A percentile compares a stretch with the other conserved stretches of the same genome.
phyloP scores from a whole-genome alignment of 1,140 invertebrate genomes.

The Pseudomyrmex flavicornis region DNA sequence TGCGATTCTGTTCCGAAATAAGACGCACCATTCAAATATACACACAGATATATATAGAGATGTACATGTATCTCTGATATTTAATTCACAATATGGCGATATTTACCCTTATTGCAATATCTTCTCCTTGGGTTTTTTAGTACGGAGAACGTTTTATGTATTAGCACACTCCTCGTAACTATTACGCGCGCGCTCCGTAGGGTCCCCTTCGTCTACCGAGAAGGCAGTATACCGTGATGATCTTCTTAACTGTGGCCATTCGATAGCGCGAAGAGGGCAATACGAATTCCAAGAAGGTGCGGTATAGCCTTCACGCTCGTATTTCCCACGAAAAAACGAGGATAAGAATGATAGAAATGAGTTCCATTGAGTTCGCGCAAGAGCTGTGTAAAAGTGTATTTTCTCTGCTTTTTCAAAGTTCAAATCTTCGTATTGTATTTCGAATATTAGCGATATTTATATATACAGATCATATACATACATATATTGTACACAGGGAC shows the following conservation, averaged over 20 bases:
- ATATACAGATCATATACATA: not conserved
- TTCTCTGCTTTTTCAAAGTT: not conserved
- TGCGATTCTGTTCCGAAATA: not conserved
- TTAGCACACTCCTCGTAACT: not conserved
- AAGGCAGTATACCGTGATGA: constrained; percentile 28
- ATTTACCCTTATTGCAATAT: not conserved
- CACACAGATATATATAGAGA: too few relatives aligned
- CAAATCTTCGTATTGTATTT: not conserved
- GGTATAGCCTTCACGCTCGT: constrained; percentile 12
- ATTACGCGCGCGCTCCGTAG: not conserved
- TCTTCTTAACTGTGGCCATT: constrained; percentile 49
- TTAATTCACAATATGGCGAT: not conserved
- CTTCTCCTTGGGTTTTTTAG: not conserved
- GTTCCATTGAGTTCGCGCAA: not conserved
- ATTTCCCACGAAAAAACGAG: constrained; percentile 7
- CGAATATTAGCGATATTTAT: too few relatives aligned
- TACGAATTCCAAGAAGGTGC: constrained; percentile 24
- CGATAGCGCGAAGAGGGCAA: constrained; percentile 22
- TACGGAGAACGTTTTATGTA: not conserved
- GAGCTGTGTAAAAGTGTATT: not conserved
- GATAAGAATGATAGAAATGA: constrained; percentile 19
- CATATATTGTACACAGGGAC: too few relatives aligned
- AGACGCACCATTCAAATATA: not conserved
- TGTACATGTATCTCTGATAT: not conserved
- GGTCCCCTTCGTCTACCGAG: not conserved